Evolutionary conservation across 1,140 invertebrate species (phyloP), one percentile per base, ranked within the genome.

Genomic region (Trypoxylus dichotomus): DNA sequence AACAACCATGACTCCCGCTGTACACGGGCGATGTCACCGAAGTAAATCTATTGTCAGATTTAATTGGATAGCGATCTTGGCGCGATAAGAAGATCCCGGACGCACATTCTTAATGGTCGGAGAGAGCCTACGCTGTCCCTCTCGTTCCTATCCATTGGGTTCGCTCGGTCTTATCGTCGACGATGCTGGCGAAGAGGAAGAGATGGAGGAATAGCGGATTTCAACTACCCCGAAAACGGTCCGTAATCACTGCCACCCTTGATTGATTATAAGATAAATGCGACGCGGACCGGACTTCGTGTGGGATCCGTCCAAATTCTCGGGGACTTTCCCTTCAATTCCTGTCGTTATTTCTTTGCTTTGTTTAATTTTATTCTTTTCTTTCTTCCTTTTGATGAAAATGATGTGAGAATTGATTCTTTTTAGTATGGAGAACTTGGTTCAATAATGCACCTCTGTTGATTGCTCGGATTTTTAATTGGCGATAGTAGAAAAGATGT

Each of bases 41-140:
- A 80, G 81, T 85, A 83, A 85, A 85, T 82, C 84, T 81, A 85
- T 85, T 85, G 84, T 85, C 84, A 85, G 84, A 84, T 85, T 85
- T 85, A 85, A 85, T 85, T 85, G 84, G 84, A 84, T 85, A 82
- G 83, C 82, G 84, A 85, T 85, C 83, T 82, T 74, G 79, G 75
- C 79, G 76, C 78, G 84, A 85, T 85, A 85, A 85, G 83, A 25
- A 79, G 72, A 76, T 78, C 71, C 77, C 24, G 47, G 27, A 68
- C 60, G 60, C 60, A 68, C 58, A 60, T 72, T 76, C 41, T 63
- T 82, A 83, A 80, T 78, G 82, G 60, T 71, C 74, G 79, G 37
- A 80, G 78, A 82, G 80, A 79, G 76, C 47, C 75, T 78, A 76
- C 74, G 32, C 73, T 29, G 15, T 68, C 21, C 27, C 24, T 29